Evolutionary conservation across 2,888 invertebrate species (phyloP).

Genomic region (Miltochrista miniata): DNA sequence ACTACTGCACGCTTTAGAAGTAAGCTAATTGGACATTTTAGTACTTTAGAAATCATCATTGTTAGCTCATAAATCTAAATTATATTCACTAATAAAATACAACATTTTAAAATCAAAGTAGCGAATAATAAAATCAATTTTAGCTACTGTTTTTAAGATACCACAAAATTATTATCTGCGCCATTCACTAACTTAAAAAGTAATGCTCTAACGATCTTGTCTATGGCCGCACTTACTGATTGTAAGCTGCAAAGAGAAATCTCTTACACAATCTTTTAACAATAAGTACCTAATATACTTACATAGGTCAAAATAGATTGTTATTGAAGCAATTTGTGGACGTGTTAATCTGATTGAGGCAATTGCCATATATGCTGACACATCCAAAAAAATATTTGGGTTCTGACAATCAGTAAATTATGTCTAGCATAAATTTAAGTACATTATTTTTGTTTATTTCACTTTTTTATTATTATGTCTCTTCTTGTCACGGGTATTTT

Average conservation of each 20-base stretch:
- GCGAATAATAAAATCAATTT: neutral
- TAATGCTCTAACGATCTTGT: slow-evolving; percentile 15
- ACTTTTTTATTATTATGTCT: no score
- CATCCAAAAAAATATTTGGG: slow-evolving; percentile 7
- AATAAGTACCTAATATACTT: slow-evolving; percentile 24
- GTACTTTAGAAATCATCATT: neutral
- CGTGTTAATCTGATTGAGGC: slow-evolving; percentile 21
- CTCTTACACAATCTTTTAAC: slow-evolving; percentile 35
- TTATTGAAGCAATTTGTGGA: slow-evolving; percentile 23
- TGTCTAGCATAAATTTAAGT: no score
- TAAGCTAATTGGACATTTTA: neutral
- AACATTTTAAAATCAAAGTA: neutral
- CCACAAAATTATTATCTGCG: slow-evolving; percentile 21
- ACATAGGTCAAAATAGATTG: slow-evolving; percentile 21
- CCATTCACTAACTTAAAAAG: neutral
- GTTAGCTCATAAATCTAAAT: no score
- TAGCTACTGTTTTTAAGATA: neutral
- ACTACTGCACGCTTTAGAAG: neutral
- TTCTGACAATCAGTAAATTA: neutral
- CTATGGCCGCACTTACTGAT: slow-evolving; percentile 20
- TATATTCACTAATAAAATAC: no score
- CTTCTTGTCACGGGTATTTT: no score
- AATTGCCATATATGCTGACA: slow-evolving; percentile 14
- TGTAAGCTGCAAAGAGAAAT: slow-evolving; percentile 38
- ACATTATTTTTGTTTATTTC: no score